Evolutionary conservation across 2,888 invertebrate genomes (phyloP), one percentile per base, ranked within the genome.

Genomic region (Microctonus hyperodae): DNA sequence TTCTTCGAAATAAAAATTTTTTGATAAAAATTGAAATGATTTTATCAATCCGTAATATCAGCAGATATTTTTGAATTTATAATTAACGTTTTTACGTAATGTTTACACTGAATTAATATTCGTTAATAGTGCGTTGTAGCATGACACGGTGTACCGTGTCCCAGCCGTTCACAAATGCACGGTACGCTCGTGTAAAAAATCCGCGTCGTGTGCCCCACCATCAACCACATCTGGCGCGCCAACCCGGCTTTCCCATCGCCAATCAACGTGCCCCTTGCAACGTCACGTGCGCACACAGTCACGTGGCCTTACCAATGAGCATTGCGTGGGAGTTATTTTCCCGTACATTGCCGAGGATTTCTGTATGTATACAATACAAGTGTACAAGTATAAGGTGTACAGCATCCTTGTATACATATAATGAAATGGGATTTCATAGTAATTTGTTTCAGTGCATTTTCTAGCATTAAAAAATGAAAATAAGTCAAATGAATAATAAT

Each of bases 141-240:
- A 50, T 1, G n/a, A 7, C 16, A n/a, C 16, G 2, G 44, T n/a
- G 20, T 6, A 44, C 44, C 16, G 13, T 37, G 11, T 37, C 13
- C 9, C 53, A n/a, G 23, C 53, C 53, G 13, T 22, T 23, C 31
- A 28, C 25, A 31, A 22, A 20, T 48, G 16, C 11, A 48, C 60
- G 37, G 16, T 61, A 51, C 37, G 33, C 56, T 55, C 55, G 56
- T 60, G 65, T 35, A 51, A 59, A 61, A 65, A 56, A 56, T 44
- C 16, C 44, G 44, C 16, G 44, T 16, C 7, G 16, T 44, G 16
- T 44, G 9, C 67, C 67, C 63, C 63, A 53, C 67, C 59, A 67
- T 67, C 53, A 51, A 48, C 37, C 35, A 67, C 67, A 67, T 67
- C 67, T 67, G 67, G 51, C 67, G 55, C 56, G 56, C 53, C 51